A percentile compares a stretch with the other conserved stretches of the same genome.
phyloP scores from a whole-genome alignment of 1,140 invertebrate genomes.

The Drosophila lacteicornis region DNA sequence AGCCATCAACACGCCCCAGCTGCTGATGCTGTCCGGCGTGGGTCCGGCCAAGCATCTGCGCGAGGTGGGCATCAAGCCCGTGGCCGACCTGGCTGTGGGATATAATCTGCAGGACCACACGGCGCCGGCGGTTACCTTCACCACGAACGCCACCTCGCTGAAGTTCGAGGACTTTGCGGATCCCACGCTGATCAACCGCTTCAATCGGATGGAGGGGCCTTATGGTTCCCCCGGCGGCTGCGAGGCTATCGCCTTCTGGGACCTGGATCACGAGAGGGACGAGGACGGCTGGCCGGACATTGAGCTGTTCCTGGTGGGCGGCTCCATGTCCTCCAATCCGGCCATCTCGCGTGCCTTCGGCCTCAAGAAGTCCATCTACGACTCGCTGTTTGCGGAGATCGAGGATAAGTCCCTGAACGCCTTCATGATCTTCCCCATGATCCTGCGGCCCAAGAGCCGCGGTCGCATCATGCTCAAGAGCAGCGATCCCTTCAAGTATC shows the following conservation, averaged over 20 bases:
- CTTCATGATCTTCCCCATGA: conserved; percentile 89
- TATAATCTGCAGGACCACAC: conserved; percentile 93
- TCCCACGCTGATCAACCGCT: conserved; percentile 69
- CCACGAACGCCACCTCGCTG: conserved; percentile 86
- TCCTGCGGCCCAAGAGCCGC: conserved; percentile 90
- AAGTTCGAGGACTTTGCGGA: conserved; percentile 80
- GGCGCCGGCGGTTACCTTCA: conserved; percentile 89
- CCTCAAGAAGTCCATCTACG: conserved; percentile 86
- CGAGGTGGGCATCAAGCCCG: conserved; percentile 87
- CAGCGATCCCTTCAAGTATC: conserved; percentile 90
- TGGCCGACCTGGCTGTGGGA: conserved; percentile 90
- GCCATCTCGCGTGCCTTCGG: conserved; percentile 86
- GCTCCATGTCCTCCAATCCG: conserved; percentile 86
- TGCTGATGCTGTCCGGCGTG: conserved; percentile 93
- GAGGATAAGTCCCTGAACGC: conserved; percentile 85
- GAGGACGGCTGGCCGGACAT: conserved; percentile 90
- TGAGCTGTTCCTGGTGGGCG: conserved; percentile 89
- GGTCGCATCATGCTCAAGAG: conserved; percentile 89
- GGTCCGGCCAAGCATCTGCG: conserved; percentile 90
- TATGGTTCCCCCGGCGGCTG: conserved; percentile 92
- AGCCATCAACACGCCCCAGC: conserved; percentile 90
- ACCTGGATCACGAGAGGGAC: conserved; percentile 88
- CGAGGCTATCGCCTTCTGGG: conserved; percentile 91
- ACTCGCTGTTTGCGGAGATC: conserved; percentile 85
- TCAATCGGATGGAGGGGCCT: conserved; percentile 87